phyloP scores from a whole-genome alignment of 2,797 vertebrate genomes.

The Mormyrus hasselquistii region DNA sequence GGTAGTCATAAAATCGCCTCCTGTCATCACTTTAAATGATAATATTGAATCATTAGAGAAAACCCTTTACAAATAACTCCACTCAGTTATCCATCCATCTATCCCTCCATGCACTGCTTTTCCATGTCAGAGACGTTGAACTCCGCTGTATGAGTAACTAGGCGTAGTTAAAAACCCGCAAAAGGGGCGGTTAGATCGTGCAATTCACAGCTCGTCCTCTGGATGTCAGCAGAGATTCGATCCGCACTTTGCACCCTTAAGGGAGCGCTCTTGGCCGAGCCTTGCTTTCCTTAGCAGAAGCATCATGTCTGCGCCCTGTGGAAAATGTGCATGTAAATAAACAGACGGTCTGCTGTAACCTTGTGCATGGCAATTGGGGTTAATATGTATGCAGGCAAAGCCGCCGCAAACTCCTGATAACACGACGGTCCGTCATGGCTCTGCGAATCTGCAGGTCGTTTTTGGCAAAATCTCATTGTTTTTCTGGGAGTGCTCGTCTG shows the following conservation, averaged over 20 bases:
- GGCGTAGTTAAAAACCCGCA: neutral
- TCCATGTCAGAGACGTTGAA: neutral
- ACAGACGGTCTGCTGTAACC: conserved; percentile 17
- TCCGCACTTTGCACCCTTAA: accelerated
- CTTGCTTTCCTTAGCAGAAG: conserved; percentile 38
- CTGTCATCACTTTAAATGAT: neutral
- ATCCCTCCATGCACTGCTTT: neutral
- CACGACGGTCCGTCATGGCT: conserved; percentile 42
- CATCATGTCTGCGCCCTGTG: conserved; percentile 53
- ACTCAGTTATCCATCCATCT: neutral
- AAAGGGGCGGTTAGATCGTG: neutral
- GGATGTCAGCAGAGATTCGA: conserved; percentile 44
- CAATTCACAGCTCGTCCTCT: conserved; percentile 1
- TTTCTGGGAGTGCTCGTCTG: conserved; percentile 18
- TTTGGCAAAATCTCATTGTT: conserved; percentile 28
- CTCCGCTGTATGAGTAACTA: neutral
- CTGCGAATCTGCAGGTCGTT: conserved; percentile 41
- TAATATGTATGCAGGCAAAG: neutral
- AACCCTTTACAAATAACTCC: neutral
- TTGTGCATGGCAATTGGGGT: neutral
- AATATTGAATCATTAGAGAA: neutral
- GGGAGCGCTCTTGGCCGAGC: conserved; percentile 37
- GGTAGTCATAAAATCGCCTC: neutral
- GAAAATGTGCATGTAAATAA: conserved; percentile 44
- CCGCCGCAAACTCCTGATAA: neutral